Base-by-base conservation (phyloP, 2,888 invertebrate genomes). In the Clunio marinus region DNA sequence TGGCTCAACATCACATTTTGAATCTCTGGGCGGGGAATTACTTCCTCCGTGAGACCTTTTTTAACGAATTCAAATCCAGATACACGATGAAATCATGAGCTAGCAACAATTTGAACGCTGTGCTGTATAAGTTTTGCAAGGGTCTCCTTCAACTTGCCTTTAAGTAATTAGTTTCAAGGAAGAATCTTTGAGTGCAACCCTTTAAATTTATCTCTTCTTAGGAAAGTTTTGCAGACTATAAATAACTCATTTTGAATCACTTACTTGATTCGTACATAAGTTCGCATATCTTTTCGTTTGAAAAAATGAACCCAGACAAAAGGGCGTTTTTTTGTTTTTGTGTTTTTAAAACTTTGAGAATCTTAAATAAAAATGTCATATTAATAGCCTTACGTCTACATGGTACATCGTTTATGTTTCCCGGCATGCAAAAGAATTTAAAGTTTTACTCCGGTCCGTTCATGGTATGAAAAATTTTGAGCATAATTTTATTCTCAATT, bases 301-400 rank as follows among this genome's bases (percentile, higher is more conserved):
- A n/a, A n/a, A n/a, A n/a, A n/a, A n/a, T n/a, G n/a, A n/a, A n/a
- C n/a, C n/a, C n/a, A n/a, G n/a, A n/a, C n/a, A n/a, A n/a, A n/a
- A n/a, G n/a, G 62, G 62, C 62, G 62, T 62, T 62, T 22, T 62
- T 37, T 13, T 32, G 32, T 41, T 62, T 62, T 41, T 7, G n/a
- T n/a, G n/a, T n/a, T 45, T 22, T 51, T 22, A 51, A 51, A 51
- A 4, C 17, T 7, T 22, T n/a, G 51, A 45, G 25, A 65, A 63
- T 15, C 66, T 55, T 66, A 66, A n/a, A n/a, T n/a, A n/a, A n/a
- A 66, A 66, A 55, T 66, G 66, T 66, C 66, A 55, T 66, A 66
- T 66, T 66, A 66, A 66, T 55, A 46, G 63, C 63, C 45, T 8
- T 22, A 17, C 13, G 15, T 55, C 35, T 32, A 28, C 66, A 24